These are phyloP conservation scores for Myripristis murdjan DNA, from an alignment of 2,797 vertebrate genomes.

Conservation along the genomic window DNA sequence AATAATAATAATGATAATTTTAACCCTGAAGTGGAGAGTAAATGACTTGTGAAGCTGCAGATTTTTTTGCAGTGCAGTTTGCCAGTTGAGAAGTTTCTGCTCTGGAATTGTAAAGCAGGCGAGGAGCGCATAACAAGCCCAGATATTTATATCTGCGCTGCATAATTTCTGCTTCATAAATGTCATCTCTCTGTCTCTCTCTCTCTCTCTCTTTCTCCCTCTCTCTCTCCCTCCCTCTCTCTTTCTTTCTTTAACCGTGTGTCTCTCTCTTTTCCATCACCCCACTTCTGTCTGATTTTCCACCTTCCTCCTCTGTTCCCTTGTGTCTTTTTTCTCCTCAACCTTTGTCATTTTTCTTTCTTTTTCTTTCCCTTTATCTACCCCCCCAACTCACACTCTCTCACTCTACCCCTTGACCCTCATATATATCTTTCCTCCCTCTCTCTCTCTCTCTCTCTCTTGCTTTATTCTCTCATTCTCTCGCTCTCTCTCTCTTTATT, in stretches of 20 bases:
- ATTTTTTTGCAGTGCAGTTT: too few relatives aligned
- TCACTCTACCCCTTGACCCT: not conserved
- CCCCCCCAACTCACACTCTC: not conserved
- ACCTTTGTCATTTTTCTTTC: too few relatives aligned
- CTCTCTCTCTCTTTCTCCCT: slow-evolving; percentile 25
- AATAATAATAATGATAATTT: too few relatives aligned
- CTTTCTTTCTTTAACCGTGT: slow-evolving; percentile 10
- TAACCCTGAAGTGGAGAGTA: too few relatives aligned
- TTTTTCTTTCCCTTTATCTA: not conserved
- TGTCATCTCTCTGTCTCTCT: slow-evolving; percentile 52
- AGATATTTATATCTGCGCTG: slow-evolving; percentile 79
- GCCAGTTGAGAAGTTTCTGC: slow-evolving; percentile 38
- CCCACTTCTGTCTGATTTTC: slow-evolving; percentile 20
- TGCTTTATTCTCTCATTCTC: not conserved
- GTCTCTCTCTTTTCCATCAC: slow-evolving; percentile 4
- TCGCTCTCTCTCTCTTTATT: slow-evolving; percentile 67
- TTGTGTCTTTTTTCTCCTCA: slow-evolving; percentile 10
- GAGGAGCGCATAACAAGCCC: slow-evolving; percentile 63
- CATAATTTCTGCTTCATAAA: slow-evolving; percentile 69
- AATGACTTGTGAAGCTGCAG: too few relatives aligned
- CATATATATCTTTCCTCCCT: not conserved
- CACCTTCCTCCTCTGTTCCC: not conserved
- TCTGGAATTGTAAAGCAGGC: slow-evolving; percentile 70
- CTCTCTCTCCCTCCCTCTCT: slow-evolving; percentile 18
- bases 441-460: not conserved